Evolutionary conservation across 2,888 invertebrate species (phyloP), one percentile per base, ranked within the genome.

Genomic region (Metacarcinus magister): DNA sequence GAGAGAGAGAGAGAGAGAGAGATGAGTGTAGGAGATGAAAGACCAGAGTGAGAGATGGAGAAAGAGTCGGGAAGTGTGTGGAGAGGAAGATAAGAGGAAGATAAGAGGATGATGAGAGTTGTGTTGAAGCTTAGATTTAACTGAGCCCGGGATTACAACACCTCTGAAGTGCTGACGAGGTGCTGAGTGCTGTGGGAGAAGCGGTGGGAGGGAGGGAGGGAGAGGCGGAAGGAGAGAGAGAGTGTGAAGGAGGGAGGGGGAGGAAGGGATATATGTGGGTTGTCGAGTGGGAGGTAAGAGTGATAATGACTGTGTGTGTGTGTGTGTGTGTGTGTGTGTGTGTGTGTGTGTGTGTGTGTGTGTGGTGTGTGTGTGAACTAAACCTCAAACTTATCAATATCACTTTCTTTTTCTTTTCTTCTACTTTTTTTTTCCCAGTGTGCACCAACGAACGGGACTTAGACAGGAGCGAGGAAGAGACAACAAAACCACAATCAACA

Each of bases 1-100:
- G 67, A 67, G 67, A 67, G 67, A 67, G 67, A 67, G 67, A 67
- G 67, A 67, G 67, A 67, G 67, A 67, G 67, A 67, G n/a, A 23
- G 67, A 67, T 67, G 67, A 67, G 67, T 23, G 67, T 5, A n/a
- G 2, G 67, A 67, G 67, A 67, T 54, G 67, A 67, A n/a, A 16
- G 67, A 23, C 19, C n/a, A n/a, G 67, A 67, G 67, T 23, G 67
- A 67, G 19, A 16, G 67, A 67, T 19, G 23, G 28, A 82, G 82
- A 82, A 32, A 82, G 82, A 82, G 82, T 5, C 0, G 32, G 82
- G 67, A 32, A 82, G 82, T 32, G 82, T 28, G 82, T 67, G 23
- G 23, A 67, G 67, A 67, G 67, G 67, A 23, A 67, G 67, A 67
- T 67, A 23, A 67, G 67, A 67, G 67, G 67, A 23, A 19, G 67